Percentiles rank a stretch among this genome's conserved stretches.
Evolutionary conservation across 2,797 vertebrate genomes (phyloP).

Genomic region (Dendrocincla fuliginosa): DNA sequence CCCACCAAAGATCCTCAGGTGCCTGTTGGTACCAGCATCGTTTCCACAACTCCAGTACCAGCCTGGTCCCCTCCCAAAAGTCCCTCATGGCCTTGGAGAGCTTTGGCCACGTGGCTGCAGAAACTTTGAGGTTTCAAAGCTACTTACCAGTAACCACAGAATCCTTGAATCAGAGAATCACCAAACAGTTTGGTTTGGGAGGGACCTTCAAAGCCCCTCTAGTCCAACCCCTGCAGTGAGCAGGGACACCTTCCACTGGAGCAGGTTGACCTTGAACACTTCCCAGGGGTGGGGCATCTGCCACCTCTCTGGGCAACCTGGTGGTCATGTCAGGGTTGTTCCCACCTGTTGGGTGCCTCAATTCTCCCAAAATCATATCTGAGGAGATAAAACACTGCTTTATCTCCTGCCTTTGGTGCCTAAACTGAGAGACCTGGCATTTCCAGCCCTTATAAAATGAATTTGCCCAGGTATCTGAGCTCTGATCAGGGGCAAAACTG

Average conservation of each 20-base stretch:
- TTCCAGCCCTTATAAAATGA: not conserved
- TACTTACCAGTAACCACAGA: not conserved
- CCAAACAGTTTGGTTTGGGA: not conserved
- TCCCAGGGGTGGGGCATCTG: not conserved
- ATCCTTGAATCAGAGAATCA: not conserved
- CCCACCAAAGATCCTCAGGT: not conserved
- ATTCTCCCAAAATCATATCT: not conserved
- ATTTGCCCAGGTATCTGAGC: not conserved
- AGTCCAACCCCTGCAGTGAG: not conserved
- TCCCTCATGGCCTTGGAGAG: not conserved
- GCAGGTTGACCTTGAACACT: not conserved
- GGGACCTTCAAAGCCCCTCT: not conserved
- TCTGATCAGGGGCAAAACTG: not conserved
- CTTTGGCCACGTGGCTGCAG: rapidly evolving
- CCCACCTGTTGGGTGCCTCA: not conserved
- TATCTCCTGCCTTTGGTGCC: not conserved
- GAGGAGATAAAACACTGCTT: not conserved
- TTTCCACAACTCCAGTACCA: not conserved
- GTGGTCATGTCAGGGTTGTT: not conserved
- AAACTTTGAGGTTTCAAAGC: not conserved
- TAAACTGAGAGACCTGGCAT: not conserved
- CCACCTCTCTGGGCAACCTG: not conserved
- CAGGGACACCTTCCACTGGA: not conserved
- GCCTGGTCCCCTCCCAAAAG: not conserved
- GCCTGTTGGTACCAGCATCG: rapidly evolving